Conservation (phyloP, 1,140 invertebrate species). For the Andrena cerasifolii region DNA sequence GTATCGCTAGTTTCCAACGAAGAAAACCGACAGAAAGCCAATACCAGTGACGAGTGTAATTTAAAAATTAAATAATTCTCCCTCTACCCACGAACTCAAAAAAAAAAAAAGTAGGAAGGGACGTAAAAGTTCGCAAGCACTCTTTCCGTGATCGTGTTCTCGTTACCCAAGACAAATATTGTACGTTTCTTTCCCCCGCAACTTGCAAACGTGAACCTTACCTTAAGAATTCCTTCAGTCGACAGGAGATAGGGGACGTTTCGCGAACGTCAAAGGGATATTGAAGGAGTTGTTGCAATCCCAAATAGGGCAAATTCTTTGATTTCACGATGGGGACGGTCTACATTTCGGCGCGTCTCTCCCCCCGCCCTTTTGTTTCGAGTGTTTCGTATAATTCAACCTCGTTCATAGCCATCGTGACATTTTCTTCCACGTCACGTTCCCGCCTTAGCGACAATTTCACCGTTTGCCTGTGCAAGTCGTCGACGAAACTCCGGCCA, state of each 20-base stretch:
- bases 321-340: neutral
- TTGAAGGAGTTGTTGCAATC: neutral
- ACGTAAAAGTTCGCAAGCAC: neutral
- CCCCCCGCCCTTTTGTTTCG: neutral
- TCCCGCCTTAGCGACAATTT: constrained; percentile 27
- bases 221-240: neutral
- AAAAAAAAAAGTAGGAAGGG: neutral
- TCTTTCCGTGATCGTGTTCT: neutral
- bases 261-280: neutral
- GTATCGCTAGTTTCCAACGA: no score
- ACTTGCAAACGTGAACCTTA: neutral
- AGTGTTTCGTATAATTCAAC: neutral
- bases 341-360: neutral
- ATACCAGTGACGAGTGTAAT: no score
- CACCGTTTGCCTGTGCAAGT: constrained; percentile 16
- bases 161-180: neutral
- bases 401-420: neutral
- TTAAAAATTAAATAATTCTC: no score
- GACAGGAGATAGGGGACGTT: neutral
- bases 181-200: neutral
- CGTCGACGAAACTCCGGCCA: constrained; percentile 10
- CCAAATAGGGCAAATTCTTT: neutral
- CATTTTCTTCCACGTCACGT: constrained; percentile 32
- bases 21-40: no score
- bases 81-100: neutral